Conservation (phyloP, 35 echinoderm and acorn worm species). For the Amphiura filiformis region DNA sequence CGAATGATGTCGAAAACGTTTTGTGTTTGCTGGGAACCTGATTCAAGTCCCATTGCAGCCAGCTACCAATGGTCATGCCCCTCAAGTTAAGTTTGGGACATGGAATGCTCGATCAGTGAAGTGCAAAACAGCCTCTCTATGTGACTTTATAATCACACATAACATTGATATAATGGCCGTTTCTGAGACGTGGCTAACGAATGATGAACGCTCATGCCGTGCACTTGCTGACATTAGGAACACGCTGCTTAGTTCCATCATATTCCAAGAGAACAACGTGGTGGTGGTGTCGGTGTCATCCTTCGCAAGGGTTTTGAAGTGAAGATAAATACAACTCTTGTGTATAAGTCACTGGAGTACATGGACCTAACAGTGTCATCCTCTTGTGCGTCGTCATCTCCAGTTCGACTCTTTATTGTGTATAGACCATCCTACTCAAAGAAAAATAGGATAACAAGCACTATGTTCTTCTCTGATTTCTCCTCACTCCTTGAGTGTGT, state of each 20-base stretch:
- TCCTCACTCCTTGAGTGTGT: background rate
- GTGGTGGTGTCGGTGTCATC: conserved; percentile 41
- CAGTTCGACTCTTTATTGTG: background rate
- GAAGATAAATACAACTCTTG: background rate
- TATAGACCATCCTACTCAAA: background rate
- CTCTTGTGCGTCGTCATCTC: background rate
- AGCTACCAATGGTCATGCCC: too few species aligned
- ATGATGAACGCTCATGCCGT: conserved; percentile 1
- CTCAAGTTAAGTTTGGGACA: background rate
- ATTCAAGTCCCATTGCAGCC: too few species aligned
- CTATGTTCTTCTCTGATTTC: background rate
- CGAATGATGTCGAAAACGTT: too few species aligned
- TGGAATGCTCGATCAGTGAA: conserved; percentile 56
- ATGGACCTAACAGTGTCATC: background rate
- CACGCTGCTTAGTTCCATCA: conserved; percentile 35
- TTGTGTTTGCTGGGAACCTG: too few species aligned
- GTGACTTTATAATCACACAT: conserved; percentile 38
- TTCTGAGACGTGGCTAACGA: conserved; percentile 50
- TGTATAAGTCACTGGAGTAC: conserved; percentile 22
- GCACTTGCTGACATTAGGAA: conserved; percentile 8
- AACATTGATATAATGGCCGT: conserved; percentile 33
- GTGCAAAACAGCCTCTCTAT: conserved; percentile 19
- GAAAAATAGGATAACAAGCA: background rate
- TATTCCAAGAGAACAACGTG: background rate
- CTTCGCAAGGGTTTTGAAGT: conserved; percentile 32